phyloP scores from a whole-genome alignment of 1,140 invertebrate species.

The Pantala flavescens region DNA sequence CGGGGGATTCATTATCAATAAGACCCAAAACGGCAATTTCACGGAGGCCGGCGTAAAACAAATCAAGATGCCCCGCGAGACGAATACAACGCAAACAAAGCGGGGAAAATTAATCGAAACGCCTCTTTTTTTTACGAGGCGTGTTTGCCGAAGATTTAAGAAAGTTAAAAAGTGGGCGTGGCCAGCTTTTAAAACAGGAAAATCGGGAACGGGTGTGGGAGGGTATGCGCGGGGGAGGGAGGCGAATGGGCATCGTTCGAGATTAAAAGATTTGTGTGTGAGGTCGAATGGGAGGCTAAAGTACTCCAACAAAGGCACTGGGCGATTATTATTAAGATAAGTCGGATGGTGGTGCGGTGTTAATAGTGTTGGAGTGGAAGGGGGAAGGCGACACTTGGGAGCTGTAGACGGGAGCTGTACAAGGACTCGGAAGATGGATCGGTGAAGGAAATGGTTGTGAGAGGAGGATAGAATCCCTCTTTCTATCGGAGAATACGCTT shows the following conservation, averaged over 20 bases:
- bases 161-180: slow-evolving; percentile 8
- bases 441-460: not conserved
- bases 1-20: too few species aligned
- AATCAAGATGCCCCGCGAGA: too few species aligned
- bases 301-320: not conserved
- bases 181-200: not conserved
- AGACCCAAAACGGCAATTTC: too few species aligned
- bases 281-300: not conserved
- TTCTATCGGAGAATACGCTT: too few species aligned
- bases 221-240: not conserved
- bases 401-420: not conserved
- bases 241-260: not conserved
- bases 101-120: too few species aligned
- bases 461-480: not conserved
- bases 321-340: slow-evolving; percentile 10
- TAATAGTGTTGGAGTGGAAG: not conserved
- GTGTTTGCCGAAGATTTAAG: slow-evolving; percentile 4
- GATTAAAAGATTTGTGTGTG: slow-evolving; percentile 10
- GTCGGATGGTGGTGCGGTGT: not conserved
- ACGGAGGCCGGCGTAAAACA: too few species aligned
- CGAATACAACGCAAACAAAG: too few species aligned
- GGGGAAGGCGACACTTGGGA: not conserved
- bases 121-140: not conserved
- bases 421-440: not conserved
- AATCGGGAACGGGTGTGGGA: not conserved